Evolutionary conservation across 2,888 invertebrate genomes (phyloP).

Genomic region (Synergus japonicus): DNA sequence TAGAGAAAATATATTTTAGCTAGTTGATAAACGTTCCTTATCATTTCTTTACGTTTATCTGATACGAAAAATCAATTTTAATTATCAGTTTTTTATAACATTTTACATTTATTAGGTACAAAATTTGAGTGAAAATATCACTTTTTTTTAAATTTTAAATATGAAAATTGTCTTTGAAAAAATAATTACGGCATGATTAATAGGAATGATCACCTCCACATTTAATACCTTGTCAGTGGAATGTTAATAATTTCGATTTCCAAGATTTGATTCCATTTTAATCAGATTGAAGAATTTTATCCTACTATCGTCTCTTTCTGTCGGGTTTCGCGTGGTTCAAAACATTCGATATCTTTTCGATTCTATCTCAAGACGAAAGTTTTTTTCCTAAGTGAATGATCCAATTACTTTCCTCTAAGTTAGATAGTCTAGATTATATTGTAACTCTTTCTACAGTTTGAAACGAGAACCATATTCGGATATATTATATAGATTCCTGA

Average conservation of each 20-base stretch:
- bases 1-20: too few relatives aligned
- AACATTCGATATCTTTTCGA: not conserved
- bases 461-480: too few relatives aligned
- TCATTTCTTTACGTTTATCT: too few relatives aligned
- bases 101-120: too few relatives aligned
- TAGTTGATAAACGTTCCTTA: too few relatives aligned
- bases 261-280: not conserved
- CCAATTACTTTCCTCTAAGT: conserved; percentile 9
- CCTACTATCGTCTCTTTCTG: not conserved
- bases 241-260: not conserved
- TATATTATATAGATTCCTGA: not conserved
- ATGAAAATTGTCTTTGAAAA: not conserved
- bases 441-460: not conserved
- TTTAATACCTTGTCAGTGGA: not conserved
- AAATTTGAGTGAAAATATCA: too few relatives aligned
- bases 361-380: conserved; percentile 10
- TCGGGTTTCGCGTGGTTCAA: not conserved
- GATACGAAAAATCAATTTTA: too few relatives aligned
- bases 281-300: not conserved
- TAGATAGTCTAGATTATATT: not conserved
- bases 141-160: too few relatives aligned
- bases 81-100: too few relatives aligned
- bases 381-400: not conserved
- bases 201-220: too few relatives aligned
- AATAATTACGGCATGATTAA: not conserved